These are phyloP conservation scores for Lytechinus variegatus DNA, from an alignment of 35 echinoderm and acorn worm genomes.

Conservation along the genomic window DNA sequence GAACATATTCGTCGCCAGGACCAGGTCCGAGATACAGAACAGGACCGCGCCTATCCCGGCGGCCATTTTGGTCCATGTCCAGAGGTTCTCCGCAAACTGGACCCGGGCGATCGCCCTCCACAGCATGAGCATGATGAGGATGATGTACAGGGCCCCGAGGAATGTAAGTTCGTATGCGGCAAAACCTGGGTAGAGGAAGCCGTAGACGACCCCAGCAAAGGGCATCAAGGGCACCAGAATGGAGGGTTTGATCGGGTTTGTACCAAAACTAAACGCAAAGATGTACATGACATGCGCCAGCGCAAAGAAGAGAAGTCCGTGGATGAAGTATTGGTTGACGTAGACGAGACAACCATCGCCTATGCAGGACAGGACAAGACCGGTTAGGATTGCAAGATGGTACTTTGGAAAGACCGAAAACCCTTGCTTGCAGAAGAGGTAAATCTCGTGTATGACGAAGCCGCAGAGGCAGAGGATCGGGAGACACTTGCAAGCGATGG, in stretches of 20 bases:
- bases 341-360: constrained; percentile 90
- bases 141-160: constrained; percentile 70
- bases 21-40: constrained; percentile 91
- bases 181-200: constrained; percentile 79
- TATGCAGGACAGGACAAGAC: constrained; percentile 81
- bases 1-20: constrained; percentile 84
- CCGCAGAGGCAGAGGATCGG: constrained; percentile 82
- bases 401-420: constrained; percentile 72
- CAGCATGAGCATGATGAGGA: constrained; percentile 77
- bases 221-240: constrained; percentile 52
- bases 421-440: constrained; percentile 45
- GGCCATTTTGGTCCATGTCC: constrained; percentile 88
- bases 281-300: constrained; percentile 87
- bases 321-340: constrained; percentile 81
- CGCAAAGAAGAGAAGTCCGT: constrained; percentile 88
- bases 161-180: constrained; percentile 66
- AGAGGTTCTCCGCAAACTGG: constrained; percentile 70
- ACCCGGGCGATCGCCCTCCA: constrained; percentile 83
- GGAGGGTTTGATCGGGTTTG: constrained; percentile 61
- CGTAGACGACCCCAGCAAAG: constrained; percentile 57
- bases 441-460: constrained; percentile 79
- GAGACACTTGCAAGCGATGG: constrained; percentile 80
- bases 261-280: constrained; percentile 84
- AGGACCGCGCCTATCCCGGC: constrained; percentile 80
- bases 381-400: constrained; percentile 76